A percentile compares a stretch with the other conserved stretches of the same genome.
phyloP scores from a whole-genome alignment of 2,888 invertebrate species.

The Cyrtodaria siliqua region DNA sequence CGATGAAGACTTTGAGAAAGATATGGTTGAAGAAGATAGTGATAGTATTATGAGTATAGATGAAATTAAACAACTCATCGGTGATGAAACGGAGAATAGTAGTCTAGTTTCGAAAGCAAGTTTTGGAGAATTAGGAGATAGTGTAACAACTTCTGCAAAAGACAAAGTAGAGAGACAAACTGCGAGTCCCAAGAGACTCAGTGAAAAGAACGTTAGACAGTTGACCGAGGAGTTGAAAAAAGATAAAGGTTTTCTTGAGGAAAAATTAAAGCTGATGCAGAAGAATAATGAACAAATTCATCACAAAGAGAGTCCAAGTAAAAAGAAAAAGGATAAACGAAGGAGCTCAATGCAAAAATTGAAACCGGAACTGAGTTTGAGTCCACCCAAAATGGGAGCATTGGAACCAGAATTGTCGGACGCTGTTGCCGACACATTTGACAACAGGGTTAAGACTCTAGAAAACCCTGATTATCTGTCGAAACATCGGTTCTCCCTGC shows the following conservation, averaged over 20 bases:
- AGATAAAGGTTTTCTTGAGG: conserved; percentile 1
- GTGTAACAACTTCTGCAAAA: too few species aligned
- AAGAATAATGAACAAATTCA: not conserved
- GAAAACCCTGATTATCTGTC: conserved; percentile 53
- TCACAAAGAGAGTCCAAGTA: conserved; percentile 9
- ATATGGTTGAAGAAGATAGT: not conserved
- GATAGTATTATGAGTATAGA: not conserved
- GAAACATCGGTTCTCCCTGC: conserved; percentile 59
- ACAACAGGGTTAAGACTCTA: conserved; percentile 47
- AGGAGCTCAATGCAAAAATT: conserved; percentile 33
- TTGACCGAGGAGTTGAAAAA: conserved; percentile 7
- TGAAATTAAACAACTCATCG: too few species aligned
- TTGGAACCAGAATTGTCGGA: conserved; percentile 64
- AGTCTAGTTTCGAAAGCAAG: too few species aligned
- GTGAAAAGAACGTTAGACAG: conserved; percentile 15
- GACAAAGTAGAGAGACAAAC: not conserved
- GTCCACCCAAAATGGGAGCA: conserved; percentile 52
- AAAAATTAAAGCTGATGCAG: conserved; percentile 4
- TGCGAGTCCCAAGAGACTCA: conserved; percentile 2
- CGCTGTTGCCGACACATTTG: conserved; percentile 64
- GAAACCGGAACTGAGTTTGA: conserved; percentile 62
- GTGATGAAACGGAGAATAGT: too few species aligned
- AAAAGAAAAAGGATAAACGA: conserved; percentile 33
- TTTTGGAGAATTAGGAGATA: not conserved
- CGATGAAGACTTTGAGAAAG: not conserved